Base-by-base conservation (phyloP, 2,888 invertebrate species). In the Teleiodes luculella region DNA sequence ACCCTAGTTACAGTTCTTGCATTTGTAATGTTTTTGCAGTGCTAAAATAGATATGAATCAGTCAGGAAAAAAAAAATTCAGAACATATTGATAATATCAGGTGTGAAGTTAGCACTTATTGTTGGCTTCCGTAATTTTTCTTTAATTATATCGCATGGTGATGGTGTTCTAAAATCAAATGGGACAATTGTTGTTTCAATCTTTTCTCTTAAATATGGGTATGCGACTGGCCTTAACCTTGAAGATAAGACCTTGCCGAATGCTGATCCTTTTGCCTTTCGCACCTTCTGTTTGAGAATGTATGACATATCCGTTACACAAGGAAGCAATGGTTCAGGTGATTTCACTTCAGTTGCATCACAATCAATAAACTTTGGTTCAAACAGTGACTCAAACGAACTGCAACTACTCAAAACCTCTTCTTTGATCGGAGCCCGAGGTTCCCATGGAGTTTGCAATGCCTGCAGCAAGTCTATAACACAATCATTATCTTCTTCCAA, bases 161-260 rank as follows among this genome's bases (percentile, higher is more conserved):
- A 86, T 37, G 76, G 76, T 5, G 80, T 80, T 8, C 66, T 68
- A 37, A 87, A 87, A 55, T 82, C 77, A 71, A 87, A 86, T 18
- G 67, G 61, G 0, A 62, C 57, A 20, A 86, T 70, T n/a, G 63
- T 64, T 5, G 63, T 57, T 2, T 66, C 43, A 1, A 76, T 53
- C 3, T 69, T 67, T 35, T 71, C 67, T 37, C 57, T 69, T 1
- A 84, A 58, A 55, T 86, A 86, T 0, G 83, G 83, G 5, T 76
- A 79, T 2, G 85, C 76, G 3, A 80, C 75, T 0, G 79, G 79
- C 41, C 59, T 66, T 16, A 80, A 50, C 6, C 79, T 68, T 8
- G 84, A 68, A 11, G 72, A 65, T 4, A 86, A 55, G 1, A 86
- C 83, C 66, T 76, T 85, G 0, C 86, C 86, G 66, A 86, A 86